Conservation (phyloP, 1,140 invertebrate genomes). For the Chrysoperla carnea region DNA sequence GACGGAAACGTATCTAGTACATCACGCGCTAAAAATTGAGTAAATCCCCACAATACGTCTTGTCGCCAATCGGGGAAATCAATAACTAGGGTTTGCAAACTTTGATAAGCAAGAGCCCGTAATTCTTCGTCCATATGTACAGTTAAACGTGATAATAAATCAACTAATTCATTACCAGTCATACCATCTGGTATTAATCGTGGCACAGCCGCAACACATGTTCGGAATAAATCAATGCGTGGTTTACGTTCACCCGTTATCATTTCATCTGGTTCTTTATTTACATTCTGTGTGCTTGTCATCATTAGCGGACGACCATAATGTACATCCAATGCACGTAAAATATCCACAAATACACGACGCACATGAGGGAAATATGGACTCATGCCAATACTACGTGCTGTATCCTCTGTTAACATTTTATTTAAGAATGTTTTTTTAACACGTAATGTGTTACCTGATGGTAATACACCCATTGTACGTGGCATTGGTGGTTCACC, state of each 20-base stretch:
- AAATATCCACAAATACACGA: conserved; percentile 89
- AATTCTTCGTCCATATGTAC: conserved; percentile 87
- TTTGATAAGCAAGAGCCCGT: conserved; percentile 84
- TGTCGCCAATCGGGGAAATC: conserved; percentile 97
- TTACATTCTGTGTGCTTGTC: conserved; percentile 89
- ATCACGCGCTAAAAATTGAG: conserved; percentile 86
- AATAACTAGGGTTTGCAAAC: conserved; percentile 84
- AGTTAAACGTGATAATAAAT: conserved; percentile 77
- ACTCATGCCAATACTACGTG: conserved; percentile 88
- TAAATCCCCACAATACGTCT: conserved; percentile 85
- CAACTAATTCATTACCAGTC: conserved; percentile 82
- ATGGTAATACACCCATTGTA: conserved; percentile 83
- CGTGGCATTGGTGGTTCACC: conserved; percentile 95
- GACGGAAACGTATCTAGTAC: conserved; percentile 70
- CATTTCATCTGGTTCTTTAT: conserved; percentile 89
- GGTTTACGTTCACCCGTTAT: conserved; percentile 91
- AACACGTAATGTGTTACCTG: conserved; percentile 83
- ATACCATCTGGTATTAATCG: conserved; percentile 94
- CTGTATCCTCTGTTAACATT: conserved; percentile 90
- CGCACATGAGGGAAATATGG: conserved; percentile 91
- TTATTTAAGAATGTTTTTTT: conserved; percentile 95
- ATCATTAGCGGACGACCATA: conserved; percentile 90
- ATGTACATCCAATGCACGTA: conserved; percentile 87
- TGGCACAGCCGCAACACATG: conserved; percentile 95
- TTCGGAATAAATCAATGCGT: conserved; percentile 92